A percentile compares a stretch with the other conserved stretches of the same genome.
Conservation (phyloP, 2,113 vertebrate genomes). For the Bubalus kerabau region DNA sequence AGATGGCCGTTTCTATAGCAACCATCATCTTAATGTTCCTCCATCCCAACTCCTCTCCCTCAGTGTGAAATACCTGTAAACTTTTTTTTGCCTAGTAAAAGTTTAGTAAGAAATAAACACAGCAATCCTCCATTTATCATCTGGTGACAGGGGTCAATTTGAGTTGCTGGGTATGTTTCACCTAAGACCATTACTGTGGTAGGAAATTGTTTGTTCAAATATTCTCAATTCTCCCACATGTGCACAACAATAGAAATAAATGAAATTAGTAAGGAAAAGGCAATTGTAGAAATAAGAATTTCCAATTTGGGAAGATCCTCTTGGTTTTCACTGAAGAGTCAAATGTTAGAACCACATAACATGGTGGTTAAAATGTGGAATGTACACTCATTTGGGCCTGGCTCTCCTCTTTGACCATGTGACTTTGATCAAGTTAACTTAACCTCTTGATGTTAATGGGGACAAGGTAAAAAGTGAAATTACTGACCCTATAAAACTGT, state of each 20-base stretch:
- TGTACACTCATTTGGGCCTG: background rate
- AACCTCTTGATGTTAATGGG: background rate
- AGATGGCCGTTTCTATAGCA: background rate
- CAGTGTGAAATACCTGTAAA: background rate
- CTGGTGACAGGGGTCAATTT: background rate
- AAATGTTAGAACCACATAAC: background rate
- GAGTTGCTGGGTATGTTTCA: background rate
- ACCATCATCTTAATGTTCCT: background rate
- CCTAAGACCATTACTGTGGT: background rate
- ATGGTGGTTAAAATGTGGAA: background rate
- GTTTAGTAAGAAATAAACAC: background rate
- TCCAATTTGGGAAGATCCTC: background rate
- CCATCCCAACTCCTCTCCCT: background rate
- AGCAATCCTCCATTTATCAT: background rate
- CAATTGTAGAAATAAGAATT: background rate
- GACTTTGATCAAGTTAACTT: background rate
- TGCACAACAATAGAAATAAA: background rate
- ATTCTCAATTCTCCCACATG: background rate
- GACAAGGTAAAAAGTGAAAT: background rate
- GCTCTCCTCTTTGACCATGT: background rate
- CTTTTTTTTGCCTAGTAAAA: background rate
- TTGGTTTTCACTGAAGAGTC: background rate
- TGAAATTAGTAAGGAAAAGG: background rate
- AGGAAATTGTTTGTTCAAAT: background rate
- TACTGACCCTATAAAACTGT: background rate